Base-by-base conservation (phyloP, 2,113 vertebrate genomes). In the Leptobrachium ailaonicum region DNA sequence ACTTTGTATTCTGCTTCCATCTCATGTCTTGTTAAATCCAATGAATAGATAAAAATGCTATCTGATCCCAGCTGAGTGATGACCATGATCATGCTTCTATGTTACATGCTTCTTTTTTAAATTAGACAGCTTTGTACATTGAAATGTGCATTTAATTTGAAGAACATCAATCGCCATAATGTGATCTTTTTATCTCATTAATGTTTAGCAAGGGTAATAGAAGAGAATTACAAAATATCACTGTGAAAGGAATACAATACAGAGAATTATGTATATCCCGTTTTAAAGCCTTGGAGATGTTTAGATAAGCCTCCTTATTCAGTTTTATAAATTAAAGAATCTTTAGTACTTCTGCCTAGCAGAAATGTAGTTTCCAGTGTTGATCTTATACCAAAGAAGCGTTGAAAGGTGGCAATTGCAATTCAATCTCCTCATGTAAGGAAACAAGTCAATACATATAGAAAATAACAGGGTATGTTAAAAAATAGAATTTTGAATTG, bases 141-240 rank as follows among this genome's bases (percentile, higher is more conserved):
- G 91, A 95, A 95, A 93, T 90, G 92, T 94, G 95, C 94, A 95
- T 95, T 94, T 95, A 94, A 94, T 95, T 92, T 94, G 92, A 92
- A 95, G 93, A 93, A 94, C 93, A 94, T 95, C 93, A 93, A 94
- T 93, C 88, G 89, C 93, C 88, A 90, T 93, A 93, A 93, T 96
- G 94, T 94, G 94, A 93, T 95, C 94, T 95, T 96, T 95, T 96
- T 95, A 95, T 95, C 94, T 95, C 95, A 95, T 95, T 96, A 95
- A 95, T 94, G 95, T 95, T 92, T 91, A 92, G 91, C 92, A 94
- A 96, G 93, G 93, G 94, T 94, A 95, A 96, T 95, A 95, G 94
- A 94, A 93, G 91, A 93, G 94, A 95, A 95, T 96, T 94, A 95
- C 94, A 93, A 93, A 94, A 94, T 94, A 93, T 94, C 91, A 90